Evolutionary conservation across 37 sponge, comb jelly and placozoan genomes (phyloP), one percentile per base, ranked within the genome.

Genomic region (Eunapius fragilis): DNA sequence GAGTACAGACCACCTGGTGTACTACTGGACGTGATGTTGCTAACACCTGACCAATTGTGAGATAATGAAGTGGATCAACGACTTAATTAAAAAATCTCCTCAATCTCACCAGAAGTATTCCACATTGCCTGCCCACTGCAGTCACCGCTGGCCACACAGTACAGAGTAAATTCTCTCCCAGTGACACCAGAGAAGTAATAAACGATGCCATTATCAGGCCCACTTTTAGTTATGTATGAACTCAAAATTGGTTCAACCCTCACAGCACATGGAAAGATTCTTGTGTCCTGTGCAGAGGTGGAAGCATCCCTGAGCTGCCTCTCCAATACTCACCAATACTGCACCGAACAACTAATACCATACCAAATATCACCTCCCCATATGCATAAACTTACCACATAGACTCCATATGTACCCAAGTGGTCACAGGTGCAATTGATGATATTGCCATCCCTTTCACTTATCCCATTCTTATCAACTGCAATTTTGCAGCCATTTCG

Each of bases 351-450:
- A 11, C 58, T 58, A 17, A 19, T 17, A 12, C 58, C 58, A 58
- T 17, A 58, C 25, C n/a, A 7, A 19, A 35, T 37, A 2, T 2
- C 25, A 70, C 25, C 71, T 30, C 12, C 24, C 76, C n/a, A n/a
- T n/a, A n/a, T n/a, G n/a, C n/a, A n/a, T n/a, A n/a, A n/a, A 76
- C 76, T 76, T 36, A 76, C 76, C 31, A 76, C 76, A 76, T 37
- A 37, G 17, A 76, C 76, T 76, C 76, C 76, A 76, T 37, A 76
- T 41, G 37, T 9, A 35, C 37, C 32, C 3, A 76, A 23, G 13
- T 76, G 37, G 38, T 76, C 26, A 31, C 76, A 76, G 76, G 32
- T 34, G 36, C 76, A 76, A 9, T 37, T 31, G 24, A 76, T 37
- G 26, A 76, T 37, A 22, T 33, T 26, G 3, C 75, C 34, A 75